Conservation (phyloP, 2,888 invertebrate genomes). For the Drymonia ruficornis region DNA sequence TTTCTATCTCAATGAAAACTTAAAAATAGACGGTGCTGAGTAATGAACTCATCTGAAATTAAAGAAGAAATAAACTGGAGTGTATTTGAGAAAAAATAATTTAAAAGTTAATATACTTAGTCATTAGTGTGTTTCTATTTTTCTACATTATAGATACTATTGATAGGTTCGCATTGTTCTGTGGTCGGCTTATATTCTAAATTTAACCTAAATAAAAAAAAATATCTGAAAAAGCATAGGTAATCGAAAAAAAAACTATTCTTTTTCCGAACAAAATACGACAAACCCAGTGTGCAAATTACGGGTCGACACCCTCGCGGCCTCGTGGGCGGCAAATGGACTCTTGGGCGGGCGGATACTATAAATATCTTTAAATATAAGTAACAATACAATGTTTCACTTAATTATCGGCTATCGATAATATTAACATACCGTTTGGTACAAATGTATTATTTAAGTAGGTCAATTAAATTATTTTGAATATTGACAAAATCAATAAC, state of each 20-base stretch:
- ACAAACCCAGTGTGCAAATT: slow-evolving; percentile 52
- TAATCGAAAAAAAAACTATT: slow-evolving; percentile 13
- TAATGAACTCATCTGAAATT: no score
- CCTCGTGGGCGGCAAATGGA: slow-evolving; percentile 72
- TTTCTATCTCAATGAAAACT: no score
- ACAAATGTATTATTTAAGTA: background rate
- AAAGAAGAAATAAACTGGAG: background rate
- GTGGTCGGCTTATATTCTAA: no score
- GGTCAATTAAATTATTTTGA: background rate
- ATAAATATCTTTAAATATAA: slow-evolving; percentile 71
- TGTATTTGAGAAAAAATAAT: no score
- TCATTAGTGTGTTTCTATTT: no score
- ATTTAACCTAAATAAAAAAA: background rate
- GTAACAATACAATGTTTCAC: slow-evolving; percentile 64
- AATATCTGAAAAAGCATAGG: background rate
- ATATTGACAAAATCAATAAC: background rate
- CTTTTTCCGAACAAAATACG: slow-evolving; percentile 45
- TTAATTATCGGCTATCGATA: slow-evolving; percentile 66
- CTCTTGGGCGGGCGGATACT: slow-evolving; percentile 60
- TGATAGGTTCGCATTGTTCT: no score
- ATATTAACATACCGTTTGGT: slow-evolving; percentile 29
- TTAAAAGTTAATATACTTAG: no score
- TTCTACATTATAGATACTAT: no score
- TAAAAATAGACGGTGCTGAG: no score
- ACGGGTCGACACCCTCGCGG: slow-evolving; percentile 65